Evolutionary conservation across 2,113 vertebrate species (phyloP).

Genomic region (Archocentrus centrarchus): DNA sequence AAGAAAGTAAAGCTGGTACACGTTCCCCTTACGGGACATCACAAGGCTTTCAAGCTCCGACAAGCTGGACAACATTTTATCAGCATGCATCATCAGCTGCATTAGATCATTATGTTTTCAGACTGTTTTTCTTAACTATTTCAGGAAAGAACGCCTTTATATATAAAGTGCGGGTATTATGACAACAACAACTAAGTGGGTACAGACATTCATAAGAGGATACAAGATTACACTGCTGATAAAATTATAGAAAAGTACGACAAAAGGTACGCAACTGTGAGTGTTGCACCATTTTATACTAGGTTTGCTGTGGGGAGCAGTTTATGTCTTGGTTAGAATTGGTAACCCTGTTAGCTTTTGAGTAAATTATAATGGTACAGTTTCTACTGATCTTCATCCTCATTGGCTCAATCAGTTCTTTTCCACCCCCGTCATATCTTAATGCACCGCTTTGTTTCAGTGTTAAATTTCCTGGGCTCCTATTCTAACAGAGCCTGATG

Average conservation of each 20-base stretch:
- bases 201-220: not conserved
- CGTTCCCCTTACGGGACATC: not conserved
- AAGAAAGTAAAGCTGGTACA: slow-evolving; percentile 6
- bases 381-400: not conserved
- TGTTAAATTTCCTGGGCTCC: slow-evolving; percentile 51
- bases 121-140: not conserved
- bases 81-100: not conserved
- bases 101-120: not conserved
- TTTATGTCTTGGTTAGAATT: not conserved
- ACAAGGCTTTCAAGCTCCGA: not conserved
- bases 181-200: not conserved
- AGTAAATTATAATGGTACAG: not conserved
- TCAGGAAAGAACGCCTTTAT: not conserved
- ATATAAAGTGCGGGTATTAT: not conserved
- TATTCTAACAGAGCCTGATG: slow-evolving; percentile 40
- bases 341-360: slow-evolving; percentile 1
- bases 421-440: not conserved
- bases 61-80: slow-evolving; percentile 26
- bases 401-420: slow-evolving; percentile 11
- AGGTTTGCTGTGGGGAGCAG: not conserved
- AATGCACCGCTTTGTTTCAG: slow-evolving; percentile 51
- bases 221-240: not conserved
- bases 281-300: not conserved
- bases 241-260: not conserved
- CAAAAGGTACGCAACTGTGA: not conserved